These are phyloP conservation scores for Lethenteron reissneri DNA, from an alignment of 2,113 vertebrate genomes.

Conservation along the genomic window DNA sequence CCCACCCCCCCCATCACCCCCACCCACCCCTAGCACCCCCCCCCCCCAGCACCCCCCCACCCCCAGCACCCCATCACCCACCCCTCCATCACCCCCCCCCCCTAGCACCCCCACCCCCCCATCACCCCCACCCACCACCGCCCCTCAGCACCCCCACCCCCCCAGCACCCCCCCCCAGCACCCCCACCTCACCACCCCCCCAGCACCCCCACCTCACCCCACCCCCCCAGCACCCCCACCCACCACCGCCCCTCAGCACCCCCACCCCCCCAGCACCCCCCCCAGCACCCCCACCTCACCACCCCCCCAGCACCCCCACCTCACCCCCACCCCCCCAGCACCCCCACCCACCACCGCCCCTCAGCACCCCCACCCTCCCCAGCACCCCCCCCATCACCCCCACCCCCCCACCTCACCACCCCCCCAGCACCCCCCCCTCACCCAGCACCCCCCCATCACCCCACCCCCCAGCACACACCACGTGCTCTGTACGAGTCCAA, in stretches of 20 bases:
- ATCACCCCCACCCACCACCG: background rate
- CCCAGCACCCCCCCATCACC: background rate
- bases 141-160: background rate
- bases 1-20: background rate
- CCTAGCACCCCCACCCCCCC: background rate
- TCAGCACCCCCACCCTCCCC: too few species aligned
- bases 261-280: background rate
- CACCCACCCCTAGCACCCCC: background rate
- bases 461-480: too few species aligned
- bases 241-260: too few species aligned
- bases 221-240: too few species aligned
- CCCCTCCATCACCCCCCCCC: background rate
- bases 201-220: too few species aligned
- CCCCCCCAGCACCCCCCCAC: background rate
- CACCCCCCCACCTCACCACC: too few species aligned
- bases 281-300: background rate
- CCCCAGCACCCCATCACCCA: background rate
- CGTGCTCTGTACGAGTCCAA: too few species aligned
- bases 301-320: too few species aligned
- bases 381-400: too few species aligned
- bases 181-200: background rate
- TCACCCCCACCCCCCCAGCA: background rate
- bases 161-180: background rate
- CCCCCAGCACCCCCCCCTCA: background rate
- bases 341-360: too few species aligned